Conservation (phyloP, 2,888 invertebrate genomes). For the Chrysodeixis includens region DNA sequence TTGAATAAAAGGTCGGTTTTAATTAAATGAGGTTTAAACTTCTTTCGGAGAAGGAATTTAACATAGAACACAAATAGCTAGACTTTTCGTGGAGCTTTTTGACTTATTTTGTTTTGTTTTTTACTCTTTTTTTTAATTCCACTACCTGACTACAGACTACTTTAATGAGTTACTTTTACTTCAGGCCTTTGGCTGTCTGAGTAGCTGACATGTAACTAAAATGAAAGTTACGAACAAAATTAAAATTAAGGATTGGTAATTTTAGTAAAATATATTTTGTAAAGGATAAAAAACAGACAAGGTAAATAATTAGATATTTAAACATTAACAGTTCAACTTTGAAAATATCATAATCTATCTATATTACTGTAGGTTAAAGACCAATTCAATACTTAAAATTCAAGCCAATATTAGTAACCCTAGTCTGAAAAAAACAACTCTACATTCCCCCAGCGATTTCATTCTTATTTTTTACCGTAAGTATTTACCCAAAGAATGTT, state of each 20-base stretch:
- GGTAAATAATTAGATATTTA: too few relatives aligned
- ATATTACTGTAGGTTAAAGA: too few relatives aligned
- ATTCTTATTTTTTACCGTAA: not conserved
- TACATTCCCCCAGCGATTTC: not conserved
- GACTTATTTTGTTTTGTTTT: constrained; percentile 13
- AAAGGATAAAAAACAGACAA: too few relatives aligned
- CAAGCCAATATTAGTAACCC: not conserved
- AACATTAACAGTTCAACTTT: too few relatives aligned
- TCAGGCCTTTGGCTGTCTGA: not conserved
- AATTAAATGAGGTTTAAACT: constrained; percentile 66
- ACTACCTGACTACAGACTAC: not conserved
- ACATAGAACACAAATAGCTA: constrained; percentile 29
- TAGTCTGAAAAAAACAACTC: not conserved
- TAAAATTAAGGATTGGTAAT: too few relatives aligned
- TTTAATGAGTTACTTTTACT: not conserved
- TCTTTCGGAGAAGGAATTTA: constrained; percentile 35
- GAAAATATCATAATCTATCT: too few relatives aligned
- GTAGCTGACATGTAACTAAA: too few relatives aligned
- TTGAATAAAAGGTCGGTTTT: constrained; percentile 69
- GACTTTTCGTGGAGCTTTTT: constrained; percentile 18
- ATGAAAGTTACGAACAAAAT: too few relatives aligned
- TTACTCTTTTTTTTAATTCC: not conserved
- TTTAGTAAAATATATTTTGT: too few relatives aligned
- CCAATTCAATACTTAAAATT: too few relatives aligned
- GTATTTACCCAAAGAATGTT: not conserved